phyloP scores from a whole-genome alignment of 2,888 invertebrate species.

The Mythimna ferrago region DNA sequence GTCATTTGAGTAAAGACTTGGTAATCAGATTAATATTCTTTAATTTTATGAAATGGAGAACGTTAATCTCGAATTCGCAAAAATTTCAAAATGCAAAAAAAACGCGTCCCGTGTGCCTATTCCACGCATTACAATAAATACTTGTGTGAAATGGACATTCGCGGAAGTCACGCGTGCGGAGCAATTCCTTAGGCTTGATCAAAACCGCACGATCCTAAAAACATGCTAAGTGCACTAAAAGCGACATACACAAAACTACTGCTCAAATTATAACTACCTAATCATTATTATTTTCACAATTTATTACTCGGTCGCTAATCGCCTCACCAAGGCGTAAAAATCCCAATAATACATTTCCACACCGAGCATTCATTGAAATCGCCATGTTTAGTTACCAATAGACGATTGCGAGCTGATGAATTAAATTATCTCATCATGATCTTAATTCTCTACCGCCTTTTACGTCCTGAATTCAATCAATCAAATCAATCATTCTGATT shows the following conservation, averaged over 20 bases:
- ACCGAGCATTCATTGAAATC: neutral
- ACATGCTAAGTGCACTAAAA: too few relatives aligned
- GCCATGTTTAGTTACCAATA: neutral
- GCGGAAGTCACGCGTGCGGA: too few relatives aligned
- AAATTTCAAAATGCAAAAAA: too few relatives aligned
- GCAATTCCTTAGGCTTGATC: too few relatives aligned
- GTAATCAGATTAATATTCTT: neutral
- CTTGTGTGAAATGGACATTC: too few relatives aligned
- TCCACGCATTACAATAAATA: too few relatives aligned
- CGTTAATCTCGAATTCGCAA: too few relatives aligned
- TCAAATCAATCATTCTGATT: slow-evolving; percentile 47
- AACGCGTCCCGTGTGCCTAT: too few relatives aligned
- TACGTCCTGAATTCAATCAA: slow-evolving; percentile 37
- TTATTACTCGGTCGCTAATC: neutral
- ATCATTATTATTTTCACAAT: neutral
- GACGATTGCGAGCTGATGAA: slow-evolving; percentile 16
- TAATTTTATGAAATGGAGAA: neutral
- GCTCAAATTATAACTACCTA: too few relatives aligned
- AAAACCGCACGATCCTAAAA: too few relatives aligned
- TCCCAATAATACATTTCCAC: neutral
- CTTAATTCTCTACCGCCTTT: slow-evolving; percentile 29
- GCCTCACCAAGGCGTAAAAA: neutral
- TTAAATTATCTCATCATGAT: slow-evolving; percentile 30
- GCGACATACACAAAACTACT: too few relatives aligned
- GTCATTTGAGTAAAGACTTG: slow-evolving; percentile 16